Conservation (phyloP, 1,140 invertebrate genomes). For the Drosophila tristis region DNA sequence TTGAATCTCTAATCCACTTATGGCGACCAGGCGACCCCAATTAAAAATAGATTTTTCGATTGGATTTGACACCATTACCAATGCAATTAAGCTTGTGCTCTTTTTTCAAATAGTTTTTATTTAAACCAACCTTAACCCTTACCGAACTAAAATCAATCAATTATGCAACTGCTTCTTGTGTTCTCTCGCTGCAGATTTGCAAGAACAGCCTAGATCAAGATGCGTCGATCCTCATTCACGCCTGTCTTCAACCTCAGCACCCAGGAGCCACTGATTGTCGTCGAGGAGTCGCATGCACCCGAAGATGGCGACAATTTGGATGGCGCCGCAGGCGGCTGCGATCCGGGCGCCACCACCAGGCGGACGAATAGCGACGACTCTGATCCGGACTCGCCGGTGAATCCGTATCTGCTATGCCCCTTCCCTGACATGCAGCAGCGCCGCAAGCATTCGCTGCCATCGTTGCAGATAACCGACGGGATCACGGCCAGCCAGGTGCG, state of each 20-base stretch:
- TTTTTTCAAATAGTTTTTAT: too few relatives aligned
- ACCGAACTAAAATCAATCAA: too few relatives aligned
- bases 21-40: too few relatives aligned
- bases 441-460: slow-evolving; percentile 92
- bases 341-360: slow-evolving; percentile 42
- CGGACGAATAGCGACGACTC: slow-evolving; percentile 83
- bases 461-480: slow-evolving; percentile 91
- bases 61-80: too few relatives aligned
- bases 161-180: background rate
- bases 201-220: slow-evolving; percentile 44
- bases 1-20: too few relatives aligned
- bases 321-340: slow-evolving; percentile 74
- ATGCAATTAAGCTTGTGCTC: too few relatives aligned
- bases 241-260: slow-evolving; percentile 85
- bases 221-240: slow-evolving; percentile 85
- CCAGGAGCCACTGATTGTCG: slow-evolving; percentile 91
- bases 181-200: slow-evolving; percentile 19
- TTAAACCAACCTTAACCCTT: too few relatives aligned
- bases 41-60: too few relatives aligned
- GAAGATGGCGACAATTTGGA: slow-evolving; percentile 87
- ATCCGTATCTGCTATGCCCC: slow-evolving; percentile 91
- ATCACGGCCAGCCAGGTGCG: slow-evolving; percentile 93
- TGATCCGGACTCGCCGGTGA: slow-evolving; percentile 90
- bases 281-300: slow-evolving; percentile 89
- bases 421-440: slow-evolving; percentile 88